Evolutionary conservation across 2,113 vertebrate genomes (phyloP).

Genomic region (Triplophysa dalaica): DNA sequence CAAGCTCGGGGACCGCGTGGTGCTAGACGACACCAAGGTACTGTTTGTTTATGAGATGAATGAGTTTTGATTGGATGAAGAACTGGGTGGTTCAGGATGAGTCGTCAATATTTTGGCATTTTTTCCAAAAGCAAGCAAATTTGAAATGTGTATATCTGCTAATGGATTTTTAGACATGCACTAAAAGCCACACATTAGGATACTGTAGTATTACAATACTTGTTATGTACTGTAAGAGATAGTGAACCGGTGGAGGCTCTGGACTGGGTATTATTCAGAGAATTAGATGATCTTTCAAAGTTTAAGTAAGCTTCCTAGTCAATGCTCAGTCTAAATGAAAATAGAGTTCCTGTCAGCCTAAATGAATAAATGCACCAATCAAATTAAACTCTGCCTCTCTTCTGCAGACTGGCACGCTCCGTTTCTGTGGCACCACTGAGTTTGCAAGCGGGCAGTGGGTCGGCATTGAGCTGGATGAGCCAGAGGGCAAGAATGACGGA

Average conservation of each 20-base stretch:
- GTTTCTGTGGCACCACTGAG: conserved; percentile 90
- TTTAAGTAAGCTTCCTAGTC: no score
- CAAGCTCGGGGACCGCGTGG: conserved; percentile 82
- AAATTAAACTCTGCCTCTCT: not conserved
- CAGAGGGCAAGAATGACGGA: conserved; percentile 90
- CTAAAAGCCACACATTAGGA: no score
- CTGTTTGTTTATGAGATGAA: not conserved
- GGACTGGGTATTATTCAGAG: not conserved
- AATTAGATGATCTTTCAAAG: not conserved
- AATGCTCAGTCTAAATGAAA: no score
- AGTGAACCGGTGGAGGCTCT: no score
- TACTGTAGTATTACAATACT: no score
- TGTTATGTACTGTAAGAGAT: not conserved
- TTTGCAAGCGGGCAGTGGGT: conserved; percentile 94
- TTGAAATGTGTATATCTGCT: no score
- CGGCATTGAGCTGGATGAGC: conserved; percentile 89
- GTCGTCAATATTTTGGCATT: not conserved
- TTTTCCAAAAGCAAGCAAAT: no score
- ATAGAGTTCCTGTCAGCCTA: no score
- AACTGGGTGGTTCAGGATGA: no score
- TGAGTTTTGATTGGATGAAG: no score
- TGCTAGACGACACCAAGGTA: conserved; percentile 88
- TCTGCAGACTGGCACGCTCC: conserved; percentile 80
- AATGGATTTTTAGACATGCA: no score
- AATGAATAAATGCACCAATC: not conserved